Conservation (phyloP, 2,113 vertebrate species). For the Gopherus flavomarginatus region DNA sequence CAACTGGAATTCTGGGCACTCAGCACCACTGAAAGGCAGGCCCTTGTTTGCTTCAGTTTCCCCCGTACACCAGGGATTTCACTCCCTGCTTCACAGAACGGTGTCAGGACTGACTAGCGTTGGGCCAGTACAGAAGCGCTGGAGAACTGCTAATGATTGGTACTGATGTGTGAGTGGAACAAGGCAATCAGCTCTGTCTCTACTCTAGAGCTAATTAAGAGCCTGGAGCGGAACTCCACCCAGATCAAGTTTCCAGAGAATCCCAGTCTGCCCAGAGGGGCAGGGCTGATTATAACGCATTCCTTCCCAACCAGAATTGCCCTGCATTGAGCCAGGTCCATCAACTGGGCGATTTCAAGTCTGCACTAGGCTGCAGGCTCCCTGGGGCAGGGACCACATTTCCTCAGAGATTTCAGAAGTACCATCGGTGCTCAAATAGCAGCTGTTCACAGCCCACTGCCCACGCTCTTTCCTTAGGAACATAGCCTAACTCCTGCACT, state of each 20-base stretch:
- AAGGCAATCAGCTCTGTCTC: background rate
- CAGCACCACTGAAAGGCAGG: background rate
- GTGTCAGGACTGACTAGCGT: background rate
- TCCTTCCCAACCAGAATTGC: background rate
- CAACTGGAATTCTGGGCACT: rapidly evolving
- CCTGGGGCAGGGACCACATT: rapidly evolving
- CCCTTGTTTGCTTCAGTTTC: background rate
- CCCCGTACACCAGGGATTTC: rapidly evolving
- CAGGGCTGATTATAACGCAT: background rate
- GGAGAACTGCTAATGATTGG: too few relatives aligned
- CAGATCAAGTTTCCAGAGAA: background rate
- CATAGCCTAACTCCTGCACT: background rate
- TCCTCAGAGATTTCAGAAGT: background rate
- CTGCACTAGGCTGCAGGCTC: rapidly evolving
- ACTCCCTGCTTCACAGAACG: rapidly evolving
- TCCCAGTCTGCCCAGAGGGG: too few relatives aligned
- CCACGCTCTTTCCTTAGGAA: rapidly evolving
- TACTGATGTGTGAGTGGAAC: background rate
- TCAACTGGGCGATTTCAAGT: rapidly evolving
- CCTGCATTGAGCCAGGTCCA: rapidly evolving
- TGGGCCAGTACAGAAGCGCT: background rate
- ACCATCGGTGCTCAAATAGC: background rate
- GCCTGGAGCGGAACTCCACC: conserved; percentile 47
- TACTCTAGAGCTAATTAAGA: background rate
- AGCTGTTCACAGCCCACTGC: background rate